These are phyloP conservation scores for Cepaea nemoralis DNA, from an alignment of 1,140 invertebrate species.

Conservation along the genomic window DNA sequence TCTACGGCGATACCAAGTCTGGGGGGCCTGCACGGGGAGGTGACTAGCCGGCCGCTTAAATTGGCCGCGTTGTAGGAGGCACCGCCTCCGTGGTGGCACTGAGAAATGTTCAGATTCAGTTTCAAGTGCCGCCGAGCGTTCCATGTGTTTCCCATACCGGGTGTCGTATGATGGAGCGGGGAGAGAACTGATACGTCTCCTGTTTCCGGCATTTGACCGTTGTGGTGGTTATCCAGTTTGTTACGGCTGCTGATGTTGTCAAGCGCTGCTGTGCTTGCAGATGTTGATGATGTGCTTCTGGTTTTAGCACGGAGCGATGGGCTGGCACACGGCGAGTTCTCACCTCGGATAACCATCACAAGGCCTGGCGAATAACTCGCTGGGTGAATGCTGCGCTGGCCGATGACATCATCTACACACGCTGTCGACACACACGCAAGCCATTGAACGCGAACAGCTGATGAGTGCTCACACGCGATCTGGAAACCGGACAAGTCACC, in stretches of 20 bases:
- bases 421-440: background rate
- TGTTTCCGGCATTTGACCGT: constrained; percentile 59
- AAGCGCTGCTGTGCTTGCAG: background rate
- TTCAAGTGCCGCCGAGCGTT: constrained; percentile 40
- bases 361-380: background rate
- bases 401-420: background rate
- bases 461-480: no score
- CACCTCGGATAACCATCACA: constrained; percentile 28
- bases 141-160: constrained; percentile 35
- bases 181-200: constrained; percentile 60
- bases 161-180: constrained; percentile 22
- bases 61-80: constrained; percentile 30
- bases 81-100: constrained; percentile 28
- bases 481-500: no score
- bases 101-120: constrained; percentile 45
- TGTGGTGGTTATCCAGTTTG: constrained; percentile 22
- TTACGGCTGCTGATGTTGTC: constrained; percentile 26
- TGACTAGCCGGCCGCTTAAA: constrained; percentile 1
- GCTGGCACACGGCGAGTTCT: background rate
- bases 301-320: background rate
- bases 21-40: background rate
- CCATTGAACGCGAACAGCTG: no score
- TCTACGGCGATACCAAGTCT: background rate
- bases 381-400: background rate
- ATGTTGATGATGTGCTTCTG: background rate